Evolutionary conservation across 2,888 invertebrate species (phyloP).

Genomic region (Hylaea fasciaria): DNA sequence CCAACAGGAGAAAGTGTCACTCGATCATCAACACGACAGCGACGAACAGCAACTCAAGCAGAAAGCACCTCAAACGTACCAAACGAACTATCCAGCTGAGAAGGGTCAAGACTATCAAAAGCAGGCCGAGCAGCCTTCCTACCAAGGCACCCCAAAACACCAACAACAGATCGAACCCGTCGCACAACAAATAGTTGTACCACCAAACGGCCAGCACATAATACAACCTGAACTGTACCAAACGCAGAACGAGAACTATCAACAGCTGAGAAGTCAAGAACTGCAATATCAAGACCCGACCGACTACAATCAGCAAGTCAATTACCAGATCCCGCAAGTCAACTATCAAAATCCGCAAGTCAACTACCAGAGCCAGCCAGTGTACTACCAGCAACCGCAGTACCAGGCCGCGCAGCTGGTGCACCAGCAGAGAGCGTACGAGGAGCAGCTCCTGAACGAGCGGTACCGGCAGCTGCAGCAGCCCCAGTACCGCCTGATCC

Average conservation of each 20-base stretch:
- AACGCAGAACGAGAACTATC: slow-evolving; percentile 39
- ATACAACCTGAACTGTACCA: slow-evolving; percentile 40
- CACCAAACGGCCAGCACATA: slow-evolving; percentile 35
- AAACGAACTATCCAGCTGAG: slow-evolving; percentile 8
- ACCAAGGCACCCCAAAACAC: not conserved
- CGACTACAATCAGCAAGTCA: too few relatives aligned
- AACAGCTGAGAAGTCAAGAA: slow-evolving; percentile 42
- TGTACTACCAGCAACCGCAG: too few relatives aligned
- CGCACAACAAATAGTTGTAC: slow-evolving; percentile 1
- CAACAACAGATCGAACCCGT: not conserved
- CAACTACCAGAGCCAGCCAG: too few relatives aligned
- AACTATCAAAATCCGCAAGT: too few relatives aligned
- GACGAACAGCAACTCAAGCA: slow-evolving; percentile 27
- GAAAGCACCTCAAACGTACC: slow-evolving; percentile 12
- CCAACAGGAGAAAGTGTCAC: slow-evolving; percentile 4
- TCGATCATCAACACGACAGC: too few relatives aligned
- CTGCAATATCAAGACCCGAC: slow-evolving; percentile 42
- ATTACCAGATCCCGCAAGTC: too few relatives aligned
- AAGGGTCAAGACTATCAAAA: slow-evolving; percentile 1
- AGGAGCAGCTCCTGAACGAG: slow-evolving; percentile 19
- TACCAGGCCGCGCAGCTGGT: too few relatives aligned
- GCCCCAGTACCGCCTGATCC: slow-evolving; percentile 57
- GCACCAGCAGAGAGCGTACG: slow-evolving; percentile 22
- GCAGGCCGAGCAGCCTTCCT: slow-evolving; percentile 1
- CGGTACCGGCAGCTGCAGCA: slow-evolving; percentile 39